A percentile compares a stretch with the other conserved stretches of the same genome.
Conservation (phyloP, 2,113 vertebrate species). For the Phaethon lepturus region DNA sequence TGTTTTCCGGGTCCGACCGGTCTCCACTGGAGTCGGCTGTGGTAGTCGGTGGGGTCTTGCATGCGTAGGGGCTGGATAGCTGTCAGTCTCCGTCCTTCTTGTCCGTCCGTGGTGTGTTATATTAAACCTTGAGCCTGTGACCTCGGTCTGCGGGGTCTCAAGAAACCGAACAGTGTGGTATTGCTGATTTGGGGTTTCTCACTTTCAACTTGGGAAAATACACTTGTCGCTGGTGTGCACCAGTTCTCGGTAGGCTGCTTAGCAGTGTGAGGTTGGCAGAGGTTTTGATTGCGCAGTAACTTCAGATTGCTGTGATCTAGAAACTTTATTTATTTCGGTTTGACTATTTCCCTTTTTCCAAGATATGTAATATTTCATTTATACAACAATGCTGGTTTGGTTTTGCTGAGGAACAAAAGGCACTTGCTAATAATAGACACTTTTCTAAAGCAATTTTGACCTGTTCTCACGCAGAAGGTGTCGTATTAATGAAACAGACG, state of each 20-base stretch:
- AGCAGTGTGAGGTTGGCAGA: not conserved
- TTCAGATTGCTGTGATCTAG: not conserved
- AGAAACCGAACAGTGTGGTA: not conserved
- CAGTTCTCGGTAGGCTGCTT: not conserved
- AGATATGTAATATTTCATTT: not conserved
- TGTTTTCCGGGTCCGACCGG: not conserved
- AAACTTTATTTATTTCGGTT: not conserved
- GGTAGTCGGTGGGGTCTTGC: not conserved
- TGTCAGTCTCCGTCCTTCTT: not conserved
- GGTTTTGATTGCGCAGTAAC: not conserved
- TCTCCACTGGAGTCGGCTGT: rapidly evolving
- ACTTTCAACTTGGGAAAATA: not conserved
- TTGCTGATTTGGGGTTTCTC: not conserved
- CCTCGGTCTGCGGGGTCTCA: not conserved
- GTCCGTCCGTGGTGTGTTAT: rapidly evolving
- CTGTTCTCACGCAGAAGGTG: not conserved
- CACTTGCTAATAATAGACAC: not conserved
- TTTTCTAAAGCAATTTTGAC: not conserved
- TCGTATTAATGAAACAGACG: not conserved
- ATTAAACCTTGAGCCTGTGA: not conserved
- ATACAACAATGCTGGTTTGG: not conserved
- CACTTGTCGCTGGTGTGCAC: not conserved
- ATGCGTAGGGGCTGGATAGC: rapidly evolving
- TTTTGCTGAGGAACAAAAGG: not conserved
- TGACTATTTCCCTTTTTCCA: not conserved